Conservation (phyloP, 2,797 vertebrate genomes). For the Galaxias olidus region DNA sequence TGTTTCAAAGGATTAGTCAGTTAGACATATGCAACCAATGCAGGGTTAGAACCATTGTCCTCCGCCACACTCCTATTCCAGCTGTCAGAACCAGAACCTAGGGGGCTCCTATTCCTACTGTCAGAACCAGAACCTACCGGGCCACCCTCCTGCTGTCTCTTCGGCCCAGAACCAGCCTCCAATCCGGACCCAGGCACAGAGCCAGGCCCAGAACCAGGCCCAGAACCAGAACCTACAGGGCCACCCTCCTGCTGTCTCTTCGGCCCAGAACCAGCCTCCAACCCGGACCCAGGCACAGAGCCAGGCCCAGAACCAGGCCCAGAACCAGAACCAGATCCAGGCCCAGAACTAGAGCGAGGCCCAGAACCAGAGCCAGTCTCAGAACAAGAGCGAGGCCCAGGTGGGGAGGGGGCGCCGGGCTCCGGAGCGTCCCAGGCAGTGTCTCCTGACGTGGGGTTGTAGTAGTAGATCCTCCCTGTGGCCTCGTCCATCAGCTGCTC, state of each 20-base stretch:
- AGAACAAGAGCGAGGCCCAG: not conserved
- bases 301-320: not conserved
- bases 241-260: conserved; percentile 18
- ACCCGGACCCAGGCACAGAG: conserved; percentile 16
- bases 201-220: too few species aligned
- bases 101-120: too few species aligned
- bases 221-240: too few species aligned
- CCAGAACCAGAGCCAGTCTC: not conserved
- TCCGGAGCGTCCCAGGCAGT: conserved; percentile 78
- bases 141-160: conserved; percentile 13
- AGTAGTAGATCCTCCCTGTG: conserved; percentile 81
- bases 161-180: not conserved
- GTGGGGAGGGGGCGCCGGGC: conserved; percentile 3
- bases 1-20: too few species aligned
- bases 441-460: conserved; percentile 78
- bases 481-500: conserved; percentile 78
- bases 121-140: too few species aligned
- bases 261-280: too few species aligned
- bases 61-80: too few species aligned
- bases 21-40: too few species aligned
- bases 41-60: too few species aligned
- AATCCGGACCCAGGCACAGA: conserved; percentile 15
- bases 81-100: too few species aligned
- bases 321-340: not conserved
- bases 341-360: conserved; percentile 3